Conservation (phyloP, 2,888 invertebrate species). For the Capitulum mitella region DNA sequence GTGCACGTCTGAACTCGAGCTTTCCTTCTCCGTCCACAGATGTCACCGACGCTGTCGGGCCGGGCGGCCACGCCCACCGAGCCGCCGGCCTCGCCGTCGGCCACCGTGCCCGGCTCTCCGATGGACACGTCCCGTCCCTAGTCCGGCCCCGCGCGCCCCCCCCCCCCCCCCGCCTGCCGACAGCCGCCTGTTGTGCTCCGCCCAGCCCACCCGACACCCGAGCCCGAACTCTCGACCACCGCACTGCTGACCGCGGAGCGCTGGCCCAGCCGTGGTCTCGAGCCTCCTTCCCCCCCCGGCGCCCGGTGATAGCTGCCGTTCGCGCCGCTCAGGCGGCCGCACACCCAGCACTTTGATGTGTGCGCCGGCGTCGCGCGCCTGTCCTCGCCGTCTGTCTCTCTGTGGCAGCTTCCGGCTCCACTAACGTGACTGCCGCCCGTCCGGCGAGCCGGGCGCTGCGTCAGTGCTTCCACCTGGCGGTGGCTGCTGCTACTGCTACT, state of each 20-base stretch:
- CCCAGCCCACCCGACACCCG: too few relatives aligned
- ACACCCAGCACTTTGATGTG: neutral
- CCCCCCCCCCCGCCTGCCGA: neutral
- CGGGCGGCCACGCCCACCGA: conserved; percentile 15
- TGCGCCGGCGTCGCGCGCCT: neutral
- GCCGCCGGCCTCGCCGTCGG: neutral
- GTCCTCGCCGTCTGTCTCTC: neutral
- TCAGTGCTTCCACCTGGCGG: neutral
- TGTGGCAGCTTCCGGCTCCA: neutral
- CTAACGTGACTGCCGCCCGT: neutral
- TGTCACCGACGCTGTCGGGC: neutral
- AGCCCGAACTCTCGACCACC: neutral
- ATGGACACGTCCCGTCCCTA: conserved; percentile 15
- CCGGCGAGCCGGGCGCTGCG: neutral
- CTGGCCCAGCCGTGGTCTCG: too few relatives aligned
- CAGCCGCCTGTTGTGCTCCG: too few relatives aligned
- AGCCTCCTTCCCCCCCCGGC: neutral
- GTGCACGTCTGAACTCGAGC: conserved; percentile 23
- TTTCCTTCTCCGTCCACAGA: conserved; percentile 27
- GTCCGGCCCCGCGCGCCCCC: neutral
- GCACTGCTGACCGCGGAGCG: neutral
- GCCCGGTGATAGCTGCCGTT: neutral
- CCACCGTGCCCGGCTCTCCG: neutral
- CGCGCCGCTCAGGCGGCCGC: too few relatives aligned
- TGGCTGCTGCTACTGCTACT: conserved; percentile 14